Conservation (phyloP, 2,797 vertebrate genomes). For the Hydrophis major region DNA sequence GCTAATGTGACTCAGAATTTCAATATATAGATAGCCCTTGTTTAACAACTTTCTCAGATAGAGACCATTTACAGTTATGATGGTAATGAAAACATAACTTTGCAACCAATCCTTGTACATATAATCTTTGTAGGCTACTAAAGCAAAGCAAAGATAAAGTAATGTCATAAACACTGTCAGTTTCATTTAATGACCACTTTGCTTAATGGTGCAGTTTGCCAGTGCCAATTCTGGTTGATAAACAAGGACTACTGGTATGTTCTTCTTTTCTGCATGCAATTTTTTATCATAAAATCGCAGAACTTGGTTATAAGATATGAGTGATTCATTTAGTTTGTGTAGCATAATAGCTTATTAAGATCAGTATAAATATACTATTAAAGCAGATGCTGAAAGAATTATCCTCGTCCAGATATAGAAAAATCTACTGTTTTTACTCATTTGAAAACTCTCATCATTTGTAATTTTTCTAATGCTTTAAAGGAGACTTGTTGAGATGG, state of each 20-base stretch:
- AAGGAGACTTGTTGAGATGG: not conserved
- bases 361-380: not conserved
- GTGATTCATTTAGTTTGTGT: not conserved
- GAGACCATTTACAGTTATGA: not conserved
- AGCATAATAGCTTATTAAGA: not conserved
- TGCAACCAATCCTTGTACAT: not conserved
- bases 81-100: not conserved
- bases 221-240: not conserved
- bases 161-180: not conserved
- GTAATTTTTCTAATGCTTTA: not conserved
- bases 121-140: not conserved
- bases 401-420: not conserved
- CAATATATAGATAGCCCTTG: not conserved
- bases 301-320: not conserved
- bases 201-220: not conserved
- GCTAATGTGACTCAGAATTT: not conserved
- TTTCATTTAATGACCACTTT: not conserved
- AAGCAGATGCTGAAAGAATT: not conserved
- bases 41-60: not conserved
- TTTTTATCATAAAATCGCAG: not conserved
- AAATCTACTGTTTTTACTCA: not conserved
- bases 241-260: not conserved
- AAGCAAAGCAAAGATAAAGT: not conserved
- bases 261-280: conserved; percentile 9
- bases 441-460: not conserved